Evolutionary conservation across 2,797 vertebrate species (phyloP).

Genomic region (Acrocephalus scirpaceus): DNA sequence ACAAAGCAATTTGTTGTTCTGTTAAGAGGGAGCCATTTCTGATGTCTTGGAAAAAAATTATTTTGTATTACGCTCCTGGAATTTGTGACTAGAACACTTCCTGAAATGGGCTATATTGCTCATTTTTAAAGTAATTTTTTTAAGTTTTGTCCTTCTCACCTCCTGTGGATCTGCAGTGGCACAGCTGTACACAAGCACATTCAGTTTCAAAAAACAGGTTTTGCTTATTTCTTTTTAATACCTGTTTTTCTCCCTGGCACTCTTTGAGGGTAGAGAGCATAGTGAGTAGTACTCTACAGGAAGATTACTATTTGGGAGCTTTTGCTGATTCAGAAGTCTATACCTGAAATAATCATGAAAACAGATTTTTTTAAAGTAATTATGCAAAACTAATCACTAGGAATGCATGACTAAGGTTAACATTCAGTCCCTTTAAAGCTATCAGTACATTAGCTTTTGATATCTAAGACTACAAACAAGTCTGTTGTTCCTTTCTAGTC

Average conservation of each 20-base stretch:
- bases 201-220: neutral
- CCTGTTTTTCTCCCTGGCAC: neutral
- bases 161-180: neutral
- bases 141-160: neutral
- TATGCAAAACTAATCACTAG: neutral
- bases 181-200: rapidly evolving
- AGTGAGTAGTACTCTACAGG: neutral
- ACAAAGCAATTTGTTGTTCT: neutral
- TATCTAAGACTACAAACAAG: neutral
- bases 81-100: neutral
- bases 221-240: neutral
- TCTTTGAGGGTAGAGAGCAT: neutral
- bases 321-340: neutral
- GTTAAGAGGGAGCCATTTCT: neutral
- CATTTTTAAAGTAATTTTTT: neutral
- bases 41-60: neutral
- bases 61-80: neutral
- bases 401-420: neutral
- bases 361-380: neutral
- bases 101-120: neutral
- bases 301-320: neutral
- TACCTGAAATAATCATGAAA: neutral
- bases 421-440: neutral
- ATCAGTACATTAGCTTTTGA: neutral
- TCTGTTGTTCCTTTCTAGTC: neutral